Evolutionary conservation across 2,113 vertebrate species (phyloP), one percentile per base, ranked within the genome.

Genomic region (Chaetura pelagica): DNA sequence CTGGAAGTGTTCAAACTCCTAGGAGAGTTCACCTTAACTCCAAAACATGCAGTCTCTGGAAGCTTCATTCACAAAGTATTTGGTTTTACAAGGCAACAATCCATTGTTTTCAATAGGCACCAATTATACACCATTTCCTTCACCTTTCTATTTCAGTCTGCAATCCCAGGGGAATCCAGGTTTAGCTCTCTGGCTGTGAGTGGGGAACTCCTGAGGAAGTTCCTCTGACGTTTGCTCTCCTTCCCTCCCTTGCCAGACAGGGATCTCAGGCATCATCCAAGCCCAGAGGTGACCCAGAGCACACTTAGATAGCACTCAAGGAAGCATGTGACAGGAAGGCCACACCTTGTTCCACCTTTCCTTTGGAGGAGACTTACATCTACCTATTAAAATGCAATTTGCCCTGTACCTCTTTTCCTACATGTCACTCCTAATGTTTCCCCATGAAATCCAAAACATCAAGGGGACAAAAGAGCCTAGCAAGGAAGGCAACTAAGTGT

Each of bases 61-160:
- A 96, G 46, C n/a, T 75, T 94, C 67, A 86, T 94, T 95, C 64
- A 89, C 30, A 84, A 55, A 81, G 85, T 87, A 88, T 10, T 64
- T 71, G 18, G 22, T 29, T 92, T 96, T 74, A 77, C 44, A 84
- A 64, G 84, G 78, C 84, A 95, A 80, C 15, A 66, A 46, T 23
- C 32, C 32, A 44, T 71, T 79, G 93, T 93, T 95, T 94, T 93
- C 69, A 75, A 22, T 5, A 80, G 42, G 32, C 22, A 72, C 58
- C 84, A 89, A 94, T 46, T 79, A 89, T 13, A 66, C 8, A 68
- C 44, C 9, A 62, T 89, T 95, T 92, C 83, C 61, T 89, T 93
- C 2, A 1, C 57, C 51, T 21, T 89, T 87, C 75, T 72, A 38
- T 82, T 95, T 93, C 61, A 78, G 40, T 61, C 54, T 66, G 35